Percentiles rank a stretch among this genome's conserved stretches.
These are phyloP conservation scores for Hypena proboscidalis DNA, from an alignment of 2,888 invertebrate species.

Conservation along the genomic window DNA sequence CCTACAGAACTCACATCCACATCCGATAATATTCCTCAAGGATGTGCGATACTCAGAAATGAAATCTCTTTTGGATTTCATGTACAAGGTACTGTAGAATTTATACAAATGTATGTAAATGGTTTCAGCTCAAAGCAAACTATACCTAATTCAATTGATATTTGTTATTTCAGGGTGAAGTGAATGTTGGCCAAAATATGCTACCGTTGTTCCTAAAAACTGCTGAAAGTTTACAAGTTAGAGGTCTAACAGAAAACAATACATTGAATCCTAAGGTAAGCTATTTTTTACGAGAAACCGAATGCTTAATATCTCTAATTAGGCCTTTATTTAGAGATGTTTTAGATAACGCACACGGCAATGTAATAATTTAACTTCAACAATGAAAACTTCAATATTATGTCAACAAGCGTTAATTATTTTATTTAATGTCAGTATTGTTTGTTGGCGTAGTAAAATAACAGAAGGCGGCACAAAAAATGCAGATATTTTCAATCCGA, in stretches of 20 bases:
- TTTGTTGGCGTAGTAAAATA: too few species aligned
- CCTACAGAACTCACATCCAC: slow-evolving; percentile 94
- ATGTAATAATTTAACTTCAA: too few species aligned
- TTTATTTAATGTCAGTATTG: too few species aligned
- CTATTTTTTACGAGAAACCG: slow-evolving; percentile 2
- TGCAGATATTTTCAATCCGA: too few species aligned
- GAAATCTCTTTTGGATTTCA: slow-evolving; percentile 95
- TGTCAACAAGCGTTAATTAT: too few species aligned
- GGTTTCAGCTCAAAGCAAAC: not conserved
- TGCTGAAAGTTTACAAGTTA: slow-evolving; percentile 95
- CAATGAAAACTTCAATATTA: too few species aligned
- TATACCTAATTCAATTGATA: not conserved
- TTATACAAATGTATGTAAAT: slow-evolving; percentile 1
- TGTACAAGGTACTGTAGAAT: slow-evolving; percentile 90
- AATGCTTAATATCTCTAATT: too few species aligned
- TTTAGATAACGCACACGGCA: too few species aligned
- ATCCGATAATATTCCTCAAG: slow-evolving; percentile 96
- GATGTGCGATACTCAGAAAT: slow-evolving; percentile 96
- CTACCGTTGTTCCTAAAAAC: slow-evolving; percentile 96
- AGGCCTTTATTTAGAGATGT: too few species aligned
- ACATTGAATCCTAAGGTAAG: slow-evolving; percentile 85
- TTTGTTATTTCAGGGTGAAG: slow-evolving; percentile 86
- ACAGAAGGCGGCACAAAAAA: too few species aligned
- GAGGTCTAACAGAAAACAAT: slow-evolving; percentile 95
- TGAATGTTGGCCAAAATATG: slow-evolving; percentile 96